These are phyloP conservation scores for Chaenogobius annularis DNA, from an alignment of 2,113 vertebrate species.

Conservation along the genomic window DNA sequence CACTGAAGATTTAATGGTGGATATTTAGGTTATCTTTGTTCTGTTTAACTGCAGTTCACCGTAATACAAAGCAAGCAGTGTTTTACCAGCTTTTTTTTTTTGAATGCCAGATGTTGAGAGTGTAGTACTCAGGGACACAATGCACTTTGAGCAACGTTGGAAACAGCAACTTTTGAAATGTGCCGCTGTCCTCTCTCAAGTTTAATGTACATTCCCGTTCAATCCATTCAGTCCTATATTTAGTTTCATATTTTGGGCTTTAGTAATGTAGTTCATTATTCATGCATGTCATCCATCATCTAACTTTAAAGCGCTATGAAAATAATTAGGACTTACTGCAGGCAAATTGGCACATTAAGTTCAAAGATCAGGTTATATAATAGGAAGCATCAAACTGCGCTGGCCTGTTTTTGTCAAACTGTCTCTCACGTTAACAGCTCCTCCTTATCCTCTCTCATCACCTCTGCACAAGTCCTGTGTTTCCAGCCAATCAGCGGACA, in stretches of 20 bases:
- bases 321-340: slow-evolving; percentile 5
- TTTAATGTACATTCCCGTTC: too few relatives aligned
- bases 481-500: slow-evolving; percentile 52
- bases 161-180: too few relatives aligned
- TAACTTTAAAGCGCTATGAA: background rate
- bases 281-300: background rate
- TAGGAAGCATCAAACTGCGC: background rate
- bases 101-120: background rate
- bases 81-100: background rate
- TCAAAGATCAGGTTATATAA: slow-evolving; percentile 4
- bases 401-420: slow-evolving; percentile 12
- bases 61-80: too few relatives aligned
- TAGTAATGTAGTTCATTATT: background rate
- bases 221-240: too few relatives aligned
- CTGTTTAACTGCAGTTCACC: too few relatives aligned
- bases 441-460: slow-evolving; percentile 27
- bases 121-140: background rate
- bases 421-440: background rate
- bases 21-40: too few relatives aligned
- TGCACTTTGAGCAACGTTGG: too few relatives aligned
- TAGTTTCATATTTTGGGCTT: too few relatives aligned
- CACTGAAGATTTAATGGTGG: too few relatives aligned
- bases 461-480: slow-evolving; percentile 20
- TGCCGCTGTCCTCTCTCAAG: too few relatives aligned
- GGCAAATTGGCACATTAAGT: background rate